phyloP scores from a whole-genome alignment of 2,888 invertebrate genomes.

The Cenopis cana region DNA sequence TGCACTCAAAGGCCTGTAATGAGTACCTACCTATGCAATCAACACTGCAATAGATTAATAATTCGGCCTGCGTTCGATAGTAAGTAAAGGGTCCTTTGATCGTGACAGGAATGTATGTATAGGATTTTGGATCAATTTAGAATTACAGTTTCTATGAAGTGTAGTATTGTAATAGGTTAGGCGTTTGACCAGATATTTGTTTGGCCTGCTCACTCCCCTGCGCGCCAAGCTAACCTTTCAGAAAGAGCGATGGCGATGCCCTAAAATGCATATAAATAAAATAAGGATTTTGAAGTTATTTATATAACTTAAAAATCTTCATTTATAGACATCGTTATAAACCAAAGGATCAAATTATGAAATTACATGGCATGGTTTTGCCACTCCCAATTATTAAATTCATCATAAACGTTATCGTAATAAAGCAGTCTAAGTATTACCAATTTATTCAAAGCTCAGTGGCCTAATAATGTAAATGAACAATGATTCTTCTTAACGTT shows the following conservation, averaged over 20 bases:
- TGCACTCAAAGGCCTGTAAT: constrained; percentile 51
- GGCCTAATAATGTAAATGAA: constrained; percentile 3
- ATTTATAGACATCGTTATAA: too few relatives aligned
- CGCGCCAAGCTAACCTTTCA: too few relatives aligned
- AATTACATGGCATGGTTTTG: not conserved
- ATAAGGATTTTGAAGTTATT: too few relatives aligned
- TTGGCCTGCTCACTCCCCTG: too few relatives aligned
- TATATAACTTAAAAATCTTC: too few relatives aligned
- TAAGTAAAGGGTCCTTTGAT: not conserved
- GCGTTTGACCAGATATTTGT: not conserved
- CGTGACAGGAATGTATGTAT: not conserved
- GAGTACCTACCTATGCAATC: constrained; percentile 54
- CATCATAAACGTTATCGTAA: constrained; percentile 16
- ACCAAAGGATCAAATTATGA: not conserved
- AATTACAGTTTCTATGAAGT: not conserved
- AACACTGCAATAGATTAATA: constrained; percentile 2
- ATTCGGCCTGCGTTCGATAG: constrained; percentile 7
- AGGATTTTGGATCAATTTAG: not conserved
- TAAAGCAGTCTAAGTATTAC: not conserved
- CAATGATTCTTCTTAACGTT: constrained; percentile 15
- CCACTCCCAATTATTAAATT: not conserved
- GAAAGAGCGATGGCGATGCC: too few relatives aligned
- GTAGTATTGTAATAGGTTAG: too few relatives aligned
- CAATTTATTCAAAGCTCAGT: constrained; percentile 3
- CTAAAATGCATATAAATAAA: too few relatives aligned